A percentile compares a stretch with the other conserved stretches of the same genome.
Conservation (phyloP, 2,797 vertebrate genomes). For the Taeniopygia guttata region DNA sequence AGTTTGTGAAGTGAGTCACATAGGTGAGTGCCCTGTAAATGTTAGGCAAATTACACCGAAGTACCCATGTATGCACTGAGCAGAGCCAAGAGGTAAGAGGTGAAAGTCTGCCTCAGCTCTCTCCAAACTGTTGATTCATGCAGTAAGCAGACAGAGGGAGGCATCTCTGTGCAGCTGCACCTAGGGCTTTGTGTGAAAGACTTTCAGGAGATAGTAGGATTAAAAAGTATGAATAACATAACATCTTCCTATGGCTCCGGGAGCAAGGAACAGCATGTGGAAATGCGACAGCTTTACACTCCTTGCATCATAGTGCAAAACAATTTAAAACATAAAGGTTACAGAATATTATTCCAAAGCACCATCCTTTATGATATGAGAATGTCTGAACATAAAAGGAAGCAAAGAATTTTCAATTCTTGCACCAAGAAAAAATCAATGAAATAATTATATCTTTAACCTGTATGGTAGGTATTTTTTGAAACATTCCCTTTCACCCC, state of each 20-base stretch:
- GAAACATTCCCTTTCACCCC: neutral
- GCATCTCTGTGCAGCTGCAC: neutral
- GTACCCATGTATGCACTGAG: accelerated
- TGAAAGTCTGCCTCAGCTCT: neutral
- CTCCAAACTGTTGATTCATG: neutral
- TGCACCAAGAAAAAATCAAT: neutral
- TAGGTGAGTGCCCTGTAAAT: neutral
- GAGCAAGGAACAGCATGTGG: neutral
- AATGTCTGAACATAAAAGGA: neutral
- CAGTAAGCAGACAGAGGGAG: neutral
- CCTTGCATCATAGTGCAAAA: neutral
- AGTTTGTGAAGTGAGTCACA: neutral
- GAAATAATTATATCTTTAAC: neutral
- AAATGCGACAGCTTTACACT: neutral
- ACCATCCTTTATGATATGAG: neutral
- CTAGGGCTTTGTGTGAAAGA: neutral
- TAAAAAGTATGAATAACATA: neutral
- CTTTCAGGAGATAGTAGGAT: neutral
- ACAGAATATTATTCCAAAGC: neutral
- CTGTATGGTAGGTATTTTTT: neutral
- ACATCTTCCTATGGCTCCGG: neutral
- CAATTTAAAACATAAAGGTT: neutral
- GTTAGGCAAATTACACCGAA: neutral
- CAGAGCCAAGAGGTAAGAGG: neutral
- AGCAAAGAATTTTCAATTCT: constrained; percentile 2